Conservation (phyloP, 2,797 vertebrate species). For the Serranus cabrilla region DNA sequence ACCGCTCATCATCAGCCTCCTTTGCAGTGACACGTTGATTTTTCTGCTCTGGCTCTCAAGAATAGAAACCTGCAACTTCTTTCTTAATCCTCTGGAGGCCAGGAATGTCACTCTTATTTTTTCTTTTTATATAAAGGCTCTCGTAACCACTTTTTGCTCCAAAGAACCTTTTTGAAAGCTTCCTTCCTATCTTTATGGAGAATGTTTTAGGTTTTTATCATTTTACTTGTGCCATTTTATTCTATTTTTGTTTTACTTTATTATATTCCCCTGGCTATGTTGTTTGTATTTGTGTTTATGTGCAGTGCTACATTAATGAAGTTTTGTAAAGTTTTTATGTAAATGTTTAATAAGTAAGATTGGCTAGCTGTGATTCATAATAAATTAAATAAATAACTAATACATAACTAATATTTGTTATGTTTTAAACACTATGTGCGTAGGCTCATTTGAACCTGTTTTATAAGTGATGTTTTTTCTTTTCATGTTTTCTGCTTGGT, state of each 20-base stretch:
- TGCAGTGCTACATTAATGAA: background rate
- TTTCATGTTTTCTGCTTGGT: background rate
- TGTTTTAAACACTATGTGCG: background rate
- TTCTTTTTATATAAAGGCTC: background rate
- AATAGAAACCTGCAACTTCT: background rate
- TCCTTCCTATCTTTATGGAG: background rate
- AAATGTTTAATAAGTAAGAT: background rate
- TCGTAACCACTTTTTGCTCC: background rate
- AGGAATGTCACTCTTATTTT: background rate
- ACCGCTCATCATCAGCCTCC: background rate
- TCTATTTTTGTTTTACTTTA: background rate
- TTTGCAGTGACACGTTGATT: background rate
- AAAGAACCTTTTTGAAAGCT: background rate
- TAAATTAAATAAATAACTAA: background rate
- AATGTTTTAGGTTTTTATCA: too few species aligned
- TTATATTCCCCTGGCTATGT: background rate
- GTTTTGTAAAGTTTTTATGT: background rate
- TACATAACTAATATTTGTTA: background rate
- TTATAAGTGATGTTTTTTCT: background rate
- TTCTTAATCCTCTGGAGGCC: background rate
- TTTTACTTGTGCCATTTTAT: too few species aligned
- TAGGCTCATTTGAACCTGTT: background rate
- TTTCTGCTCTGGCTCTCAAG: conserved; percentile 22
- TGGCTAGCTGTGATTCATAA: background rate
- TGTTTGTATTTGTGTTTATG: background rate